These are phyloP conservation scores for Bombus breviceps DNA, from an alignment of 1,140 invertebrate species.

Conservation along the genomic window DNA sequence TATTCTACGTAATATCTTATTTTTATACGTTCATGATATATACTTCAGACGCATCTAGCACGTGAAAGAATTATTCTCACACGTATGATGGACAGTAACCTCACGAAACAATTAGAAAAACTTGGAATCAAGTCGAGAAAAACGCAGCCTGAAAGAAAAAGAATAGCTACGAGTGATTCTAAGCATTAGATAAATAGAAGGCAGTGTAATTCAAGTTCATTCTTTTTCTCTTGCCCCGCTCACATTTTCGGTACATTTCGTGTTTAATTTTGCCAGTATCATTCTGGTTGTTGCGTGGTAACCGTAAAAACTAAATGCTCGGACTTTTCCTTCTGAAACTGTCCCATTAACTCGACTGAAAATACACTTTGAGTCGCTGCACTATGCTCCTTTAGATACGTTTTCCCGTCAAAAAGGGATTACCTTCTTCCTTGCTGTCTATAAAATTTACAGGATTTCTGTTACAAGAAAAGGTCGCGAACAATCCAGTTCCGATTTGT, in stretches of 20 bases:
- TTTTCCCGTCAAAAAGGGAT: background rate
- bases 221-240: constrained; percentile 17
- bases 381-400: background rate
- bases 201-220: constrained; percentile 50
- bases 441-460: background rate
- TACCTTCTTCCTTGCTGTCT: background rate
- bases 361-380: background rate
- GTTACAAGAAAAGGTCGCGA: background rate
- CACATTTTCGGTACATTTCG: constrained; percentile 8
- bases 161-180: constrained; percentile 30
- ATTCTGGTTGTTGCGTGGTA: constrained; percentile 5
- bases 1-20: too few species aligned
- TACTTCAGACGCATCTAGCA: too few species aligned
- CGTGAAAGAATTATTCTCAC: background rate
- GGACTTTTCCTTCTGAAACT: background rate
- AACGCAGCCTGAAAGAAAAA: constrained; percentile 21
- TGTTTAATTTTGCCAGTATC: constrained; percentile 36
- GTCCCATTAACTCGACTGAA: background rate
- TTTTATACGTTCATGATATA: too few species aligned
- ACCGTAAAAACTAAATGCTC: constrained; percentile 17
- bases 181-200: constrained; percentile 33
- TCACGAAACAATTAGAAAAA: background rate
- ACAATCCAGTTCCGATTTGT: too few species aligned
- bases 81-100: background rate
- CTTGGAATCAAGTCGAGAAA: background rate